Evolutionary conservation across 1,140 invertebrate genomes (phyloP).

Genomic region (Solenopsis fugax): DNA sequence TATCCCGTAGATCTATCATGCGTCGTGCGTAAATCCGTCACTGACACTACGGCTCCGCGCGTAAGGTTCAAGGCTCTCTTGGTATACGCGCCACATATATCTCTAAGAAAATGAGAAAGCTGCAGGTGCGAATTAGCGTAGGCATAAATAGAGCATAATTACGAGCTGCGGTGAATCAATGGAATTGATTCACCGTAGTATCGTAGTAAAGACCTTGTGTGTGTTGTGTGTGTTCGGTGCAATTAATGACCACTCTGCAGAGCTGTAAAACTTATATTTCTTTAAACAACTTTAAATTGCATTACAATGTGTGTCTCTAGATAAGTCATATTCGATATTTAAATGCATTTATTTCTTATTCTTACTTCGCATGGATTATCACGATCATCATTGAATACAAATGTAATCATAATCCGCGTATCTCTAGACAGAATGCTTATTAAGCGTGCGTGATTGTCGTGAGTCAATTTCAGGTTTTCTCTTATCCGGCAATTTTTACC

Average conservation of each 20-base stretch:
- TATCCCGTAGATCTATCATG: conserved; percentile 67
- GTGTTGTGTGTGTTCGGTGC: conserved; percentile 20
- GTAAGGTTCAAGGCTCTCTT: conserved; percentile 67
- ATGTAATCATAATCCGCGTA: not conserved
- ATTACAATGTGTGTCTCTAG: too few relatives aligned
- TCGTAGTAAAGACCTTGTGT: conserved; percentile 18
- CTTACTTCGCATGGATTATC: not conserved
- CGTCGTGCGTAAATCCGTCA: conserved; percentile 50
- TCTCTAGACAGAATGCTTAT: not conserved
- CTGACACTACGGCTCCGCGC: not conserved
- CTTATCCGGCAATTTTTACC: conserved; percentile 12
- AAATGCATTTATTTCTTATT: not conserved
- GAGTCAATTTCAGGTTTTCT: conserved; percentile 52
- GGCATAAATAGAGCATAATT: conserved; percentile 74
- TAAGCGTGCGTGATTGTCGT: not conserved
- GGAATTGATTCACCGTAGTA: not conserved
- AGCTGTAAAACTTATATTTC: not conserved
- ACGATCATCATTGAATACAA: not conserved
- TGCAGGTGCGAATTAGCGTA: conserved; percentile 26
- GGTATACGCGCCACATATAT: not conserved
- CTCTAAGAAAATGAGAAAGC: conserved; percentile 71
- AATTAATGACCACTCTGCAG: conserved; percentile 51
- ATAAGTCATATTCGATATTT: not conserved
- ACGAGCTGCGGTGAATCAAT: conserved; percentile 43
- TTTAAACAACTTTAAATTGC: not conserved